A percentile compares a stretch with the other conserved stretches of the same genome.
Evolutionary conservation across 2,797 vertebrate genomes (phyloP).

Genomic region (Syndactyla subalaris): DNA sequence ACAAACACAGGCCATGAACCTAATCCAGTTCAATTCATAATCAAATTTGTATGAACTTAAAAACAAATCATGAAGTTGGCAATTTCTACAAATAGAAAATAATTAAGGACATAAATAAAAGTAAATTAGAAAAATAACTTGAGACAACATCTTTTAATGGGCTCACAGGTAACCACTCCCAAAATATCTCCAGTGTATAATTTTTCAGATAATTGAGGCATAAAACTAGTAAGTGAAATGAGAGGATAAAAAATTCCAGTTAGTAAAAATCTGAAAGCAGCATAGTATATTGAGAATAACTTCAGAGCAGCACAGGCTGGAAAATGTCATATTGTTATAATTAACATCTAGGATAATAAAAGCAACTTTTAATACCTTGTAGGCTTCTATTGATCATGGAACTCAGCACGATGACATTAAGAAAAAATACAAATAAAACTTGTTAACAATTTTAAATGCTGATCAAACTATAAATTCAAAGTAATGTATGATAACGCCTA

Average conservation of each 20-base stretch:
- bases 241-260: neutral
- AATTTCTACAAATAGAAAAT: neutral
- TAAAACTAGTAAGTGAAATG: neutral
- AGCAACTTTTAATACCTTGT: neutral
- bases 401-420: neutral
- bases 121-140: neutral
- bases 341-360: neutral
- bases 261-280: neutral
- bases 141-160: neutral
- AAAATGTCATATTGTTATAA: neutral
- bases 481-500: neutral
- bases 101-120: neutral
- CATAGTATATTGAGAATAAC: neutral
- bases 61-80: neutral
- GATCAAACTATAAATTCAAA: conserved; percentile 8
- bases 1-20: neutral
- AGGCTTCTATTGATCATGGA: neutral
- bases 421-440: neutral
- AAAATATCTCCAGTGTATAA: neutral
- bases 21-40: neutral
- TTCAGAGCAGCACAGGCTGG: neutral
- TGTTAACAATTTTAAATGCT: neutral
- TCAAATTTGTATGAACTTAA: neutral
- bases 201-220: neutral
- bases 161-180: neutral